Evolutionary conservation across 2,113 vertebrate genomes (phyloP), one percentile per base, ranked within the genome.

Genomic region (Hypanus sabinus): DNA sequence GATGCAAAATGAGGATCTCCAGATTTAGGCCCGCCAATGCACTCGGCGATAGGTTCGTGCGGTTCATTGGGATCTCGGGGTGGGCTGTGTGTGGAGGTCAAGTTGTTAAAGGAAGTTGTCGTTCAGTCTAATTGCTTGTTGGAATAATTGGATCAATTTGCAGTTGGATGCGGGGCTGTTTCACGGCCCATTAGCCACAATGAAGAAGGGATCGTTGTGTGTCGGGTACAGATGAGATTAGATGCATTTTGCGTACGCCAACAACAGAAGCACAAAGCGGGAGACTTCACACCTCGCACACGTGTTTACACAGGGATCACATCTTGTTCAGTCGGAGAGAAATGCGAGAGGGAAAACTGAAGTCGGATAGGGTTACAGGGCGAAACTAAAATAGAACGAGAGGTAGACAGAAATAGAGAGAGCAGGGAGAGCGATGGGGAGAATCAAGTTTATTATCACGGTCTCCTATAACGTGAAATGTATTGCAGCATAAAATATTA

Each of bases 191-290:
- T 90, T 90, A 65, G 57, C 85, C 60, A 3, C 30, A 68, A 3
- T 90, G 85, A 90, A 90, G 68, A 46, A 70, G 83, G n/a, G 83
- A 88, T 88, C 83, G n/a, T 12, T 33, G 85, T 90, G 85, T 90
- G 30, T 88, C 0, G 76, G 18, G 30, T 68, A 62, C 60, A 90
- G 85, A 65, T 65, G n/a, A 30, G 85, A 20, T 33, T 65, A 33
- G 85, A 33, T 65, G 8, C 85, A 65, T 60, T 18, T 60, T 18
- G 5, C 22, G 33, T 57, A 88, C 85, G 30, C 30, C 10, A 70
- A 11, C 83, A 87, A n/a, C 27, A 36, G 57, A 20, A 20, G 5
- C 20, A 36, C 8, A n/a, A 14, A 30, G 81, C 24, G 79, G 20
- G 79, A 81, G 83, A 85, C 22, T 30, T 55, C 20, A 87, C 24